Evolutionary conservation across 2,797 vertebrate genomes (phyloP).

Genomic region (Botia almorhae): DNA sequence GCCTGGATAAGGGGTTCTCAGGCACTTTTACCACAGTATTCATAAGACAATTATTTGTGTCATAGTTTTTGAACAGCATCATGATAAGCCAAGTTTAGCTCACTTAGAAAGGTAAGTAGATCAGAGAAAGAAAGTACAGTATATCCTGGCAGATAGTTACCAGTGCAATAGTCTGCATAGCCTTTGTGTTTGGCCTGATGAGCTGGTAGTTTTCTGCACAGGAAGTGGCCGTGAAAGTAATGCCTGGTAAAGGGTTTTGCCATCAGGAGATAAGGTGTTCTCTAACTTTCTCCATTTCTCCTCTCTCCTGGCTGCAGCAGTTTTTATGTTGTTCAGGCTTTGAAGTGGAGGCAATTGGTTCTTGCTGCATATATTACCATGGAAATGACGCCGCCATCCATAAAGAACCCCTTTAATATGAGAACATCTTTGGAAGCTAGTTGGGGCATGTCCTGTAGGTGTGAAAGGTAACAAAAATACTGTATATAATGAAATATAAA

Average conservation of each 20-base stretch:
- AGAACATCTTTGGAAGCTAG: constrained; percentile 33
- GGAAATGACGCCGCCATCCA: constrained; percentile 57
- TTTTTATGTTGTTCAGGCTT: constrained; percentile 63
- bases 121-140: constrained; percentile 14
- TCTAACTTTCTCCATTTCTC: constrained; percentile 16
- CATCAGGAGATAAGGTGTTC: constrained; percentile 57
- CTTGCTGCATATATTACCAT: constrained; percentile 61
- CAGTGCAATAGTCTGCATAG: constrained; percentile 29
- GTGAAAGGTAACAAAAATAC: neutral
- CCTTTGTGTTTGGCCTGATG: constrained; percentile 41
- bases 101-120: constrained; percentile 5
- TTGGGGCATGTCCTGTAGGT: constrained; percentile 17
- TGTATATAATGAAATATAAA: too few species aligned
- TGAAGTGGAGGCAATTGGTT: constrained; percentile 65
- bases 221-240: constrained; percentile 54
- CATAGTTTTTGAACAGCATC: neutral
- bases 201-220: constrained; percentile 53
- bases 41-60: neutral
- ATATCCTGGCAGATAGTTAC: constrained; percentile 29
- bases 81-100: constrained; percentile 21
- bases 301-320: constrained; percentile 29
- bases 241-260: constrained; percentile 58
- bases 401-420: constrained; percentile 43
- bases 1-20: too few species aligned
- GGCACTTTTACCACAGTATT: neutral